Base-by-base conservation (phyloP, 2,113 vertebrate species). In the Paracanthobrama guichenoti region DNA sequence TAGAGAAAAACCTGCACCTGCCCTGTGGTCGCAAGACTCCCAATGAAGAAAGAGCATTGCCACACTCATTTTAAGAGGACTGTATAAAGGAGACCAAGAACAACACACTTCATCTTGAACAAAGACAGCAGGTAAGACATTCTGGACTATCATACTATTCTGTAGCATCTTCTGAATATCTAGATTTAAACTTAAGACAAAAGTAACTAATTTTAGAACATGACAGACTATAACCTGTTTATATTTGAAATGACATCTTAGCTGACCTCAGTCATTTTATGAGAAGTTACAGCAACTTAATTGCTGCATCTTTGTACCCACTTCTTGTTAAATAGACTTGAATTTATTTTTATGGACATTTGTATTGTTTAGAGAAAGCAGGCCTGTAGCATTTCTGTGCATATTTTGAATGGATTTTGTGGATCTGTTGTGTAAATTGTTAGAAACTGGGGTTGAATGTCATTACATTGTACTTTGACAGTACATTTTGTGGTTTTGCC, bases 61-160 rank as follows among this genome's bases (percentile, higher is more conserved):
- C 31, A n/a, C 48, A 16, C 7, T 62, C 4, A 44, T 79, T 79
- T 64, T 79, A 24, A 44, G 24, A 79, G 44, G 26, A 67, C 26
- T 35, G 42, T 80, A 80, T 80, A 80, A 80, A 80, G 20, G 44
- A 50, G 44, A 67, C 24, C 79, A 67, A 50, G 26, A 50, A 80
- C 79, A 67, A 13, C 44, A 80, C 44, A 80, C 10, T 31, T 50
- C 79, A 80, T 66, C 62, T 35, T 35, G 4, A 67, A 5, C 44
- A 67, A 53, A 67, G 60, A 67, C 44, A 67, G 22, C 60, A 80
- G 79, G 79, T 80, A 80, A 80, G 79, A 80, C 3, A n/a, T 50
- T 35, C 0, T 44, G 39, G 6, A 60, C 77, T 28, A 6, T 6
- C 39, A 22, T 2, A 48, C n/a, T n/a, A 66, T 22, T 31, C 5